A percentile compares a stretch with the other conserved stretches of the same genome.
Evolutionary conservation across 2,888 invertebrate genomes (phyloP).

Genomic region (Dryobotodes eremita): DNA sequence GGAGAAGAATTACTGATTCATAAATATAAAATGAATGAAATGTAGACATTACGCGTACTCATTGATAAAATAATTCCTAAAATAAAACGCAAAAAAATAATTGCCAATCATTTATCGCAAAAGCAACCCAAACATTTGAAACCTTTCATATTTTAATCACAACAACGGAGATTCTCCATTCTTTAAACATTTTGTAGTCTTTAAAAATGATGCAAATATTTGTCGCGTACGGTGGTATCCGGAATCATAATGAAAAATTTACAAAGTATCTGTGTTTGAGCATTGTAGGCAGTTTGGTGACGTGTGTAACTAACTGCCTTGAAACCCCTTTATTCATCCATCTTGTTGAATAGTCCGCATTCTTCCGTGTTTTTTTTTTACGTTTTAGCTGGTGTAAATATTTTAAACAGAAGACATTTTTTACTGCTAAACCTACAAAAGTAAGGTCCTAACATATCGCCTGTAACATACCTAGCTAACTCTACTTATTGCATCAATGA

Average conservation of each 20-base stretch:
- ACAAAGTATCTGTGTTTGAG: conserved; percentile 43
- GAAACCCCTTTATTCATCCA: conserved; percentile 39
- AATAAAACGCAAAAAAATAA: background rate
- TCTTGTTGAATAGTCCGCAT: conserved; percentile 38
- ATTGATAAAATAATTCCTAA: conserved; percentile 7
- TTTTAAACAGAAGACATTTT: conserved; percentile 6
- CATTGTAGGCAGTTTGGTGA: conserved; percentile 47
- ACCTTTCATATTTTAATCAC: conserved; percentile 40
- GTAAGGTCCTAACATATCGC: background rate
- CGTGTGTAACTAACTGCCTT: conserved; percentile 49
- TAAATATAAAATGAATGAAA: conserved; percentile 15
- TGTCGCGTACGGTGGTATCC: conserved; percentile 26
- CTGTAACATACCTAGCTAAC: background rate
- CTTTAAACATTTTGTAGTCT: conserved; percentile 30
- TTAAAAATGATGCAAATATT: conserved; percentile 56
- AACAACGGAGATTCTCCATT: conserved; percentile 30
- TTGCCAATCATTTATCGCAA: conserved; percentile 16
- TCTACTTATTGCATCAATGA: background rate
- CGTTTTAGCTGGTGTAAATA: conserved; percentile 7
- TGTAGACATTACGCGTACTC: background rate
- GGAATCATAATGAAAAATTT: conserved; percentile 46
- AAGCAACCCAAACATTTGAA: conserved; percentile 20
- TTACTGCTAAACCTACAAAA: background rate
- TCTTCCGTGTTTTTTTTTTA: conserved; percentile 21
- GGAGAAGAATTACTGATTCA: conserved; percentile 3